These are phyloP conservation scores for Triplophysa yarkandensis DNA, from an alignment of 2,797 vertebrate species.

Conservation along the genomic window DNA sequence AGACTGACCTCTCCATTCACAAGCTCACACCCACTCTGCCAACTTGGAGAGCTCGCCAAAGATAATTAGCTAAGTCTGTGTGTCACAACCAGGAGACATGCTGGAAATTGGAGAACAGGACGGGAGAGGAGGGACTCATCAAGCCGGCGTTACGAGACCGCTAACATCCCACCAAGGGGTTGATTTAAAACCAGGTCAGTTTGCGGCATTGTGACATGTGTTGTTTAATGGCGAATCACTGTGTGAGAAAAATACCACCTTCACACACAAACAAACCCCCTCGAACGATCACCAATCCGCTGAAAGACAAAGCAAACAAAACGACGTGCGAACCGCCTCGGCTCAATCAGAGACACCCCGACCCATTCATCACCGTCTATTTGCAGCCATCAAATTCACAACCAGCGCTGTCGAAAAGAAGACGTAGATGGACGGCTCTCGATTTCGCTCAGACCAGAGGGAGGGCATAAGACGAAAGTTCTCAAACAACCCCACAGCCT, in stretches of 20 bases:
- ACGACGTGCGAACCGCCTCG: constrained; percentile 56
- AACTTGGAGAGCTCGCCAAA: constrained; percentile 54
- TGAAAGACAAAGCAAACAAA: constrained; percentile 62
- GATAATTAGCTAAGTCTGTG: constrained; percentile 44
- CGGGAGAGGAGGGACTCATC: constrained; percentile 14
- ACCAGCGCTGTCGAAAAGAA: constrained; percentile 24
- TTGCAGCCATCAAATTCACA: constrained; percentile 56
- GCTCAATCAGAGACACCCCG: constrained; percentile 69
- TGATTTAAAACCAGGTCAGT: constrained; percentile 52
- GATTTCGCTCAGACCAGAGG: background rate
- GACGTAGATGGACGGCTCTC: constrained; percentile 47
- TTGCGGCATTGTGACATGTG: constrained; percentile 55
- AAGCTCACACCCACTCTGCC: constrained; percentile 56
- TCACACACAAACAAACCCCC: constrained; percentile 7
- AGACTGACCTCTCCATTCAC: constrained; percentile 68
- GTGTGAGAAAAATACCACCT: constrained; percentile 53
- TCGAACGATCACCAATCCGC: constrained; percentile 53
- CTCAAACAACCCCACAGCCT: constrained; percentile 4
- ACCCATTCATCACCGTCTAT: constrained; percentile 78
- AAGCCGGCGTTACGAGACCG: constrained; percentile 23
- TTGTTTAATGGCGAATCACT: constrained; percentile 59
- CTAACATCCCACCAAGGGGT: constrained; percentile 31
- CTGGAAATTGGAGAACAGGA: constrained; percentile 26
- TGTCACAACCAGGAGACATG: constrained; percentile 39
- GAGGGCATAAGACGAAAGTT: constrained; percentile 32